A percentile compares a stretch with the other conserved stretches of the same genome.
Evolutionary conservation across 2,797 vertebrate genomes (phyloP).

Genomic region (Toxotes lorentzi): DNA sequence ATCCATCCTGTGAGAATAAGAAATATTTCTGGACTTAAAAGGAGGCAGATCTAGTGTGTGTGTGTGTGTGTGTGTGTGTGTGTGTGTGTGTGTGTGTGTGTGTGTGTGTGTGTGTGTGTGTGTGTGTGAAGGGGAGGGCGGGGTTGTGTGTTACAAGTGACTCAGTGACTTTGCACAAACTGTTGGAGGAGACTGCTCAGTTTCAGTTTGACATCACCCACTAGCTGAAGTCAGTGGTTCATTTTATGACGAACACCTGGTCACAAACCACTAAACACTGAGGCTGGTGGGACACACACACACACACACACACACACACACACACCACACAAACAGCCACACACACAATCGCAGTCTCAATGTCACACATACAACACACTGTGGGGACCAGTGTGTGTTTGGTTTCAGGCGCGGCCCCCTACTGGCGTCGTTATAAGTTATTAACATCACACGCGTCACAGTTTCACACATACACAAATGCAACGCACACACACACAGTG

Average conservation of each 20-base stretch:
- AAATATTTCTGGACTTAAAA: slow-evolving; percentile 50
- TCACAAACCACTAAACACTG: slow-evolving; percentile 43
- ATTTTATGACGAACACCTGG: slow-evolving; percentile 55
- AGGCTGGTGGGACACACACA: background rate
- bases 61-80: slow-evolving; percentile 3
- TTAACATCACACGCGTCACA: slow-evolving; percentile 37
- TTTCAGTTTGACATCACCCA: slow-evolving; percentile 41
- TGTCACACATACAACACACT: background rate
- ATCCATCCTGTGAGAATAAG: slow-evolving; percentile 51
- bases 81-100: background rate
- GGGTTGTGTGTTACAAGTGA: slow-evolving; percentile 4
- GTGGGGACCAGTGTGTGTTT: background rate
- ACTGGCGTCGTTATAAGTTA: slow-evolving; percentile 44
- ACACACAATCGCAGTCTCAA: background rate
- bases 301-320: slow-evolving; percentile 14
- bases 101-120: background rate
- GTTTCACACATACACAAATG: background rate
- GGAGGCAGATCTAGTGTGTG: slow-evolving; percentile 1
- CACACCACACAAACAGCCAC: slow-evolving; percentile 10
- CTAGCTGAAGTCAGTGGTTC: slow-evolving; percentile 47
- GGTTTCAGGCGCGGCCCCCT: slow-evolving; percentile 2
- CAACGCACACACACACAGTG: slow-evolving; percentile 7
- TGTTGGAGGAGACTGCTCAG: slow-evolving; percentile 23
- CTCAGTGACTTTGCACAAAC: slow-evolving; percentile 35
- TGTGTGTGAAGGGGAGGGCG: no score